Evolutionary conservation across 2,888 invertebrate species (phyloP).

Genomic region (Axea sp.): DNA sequence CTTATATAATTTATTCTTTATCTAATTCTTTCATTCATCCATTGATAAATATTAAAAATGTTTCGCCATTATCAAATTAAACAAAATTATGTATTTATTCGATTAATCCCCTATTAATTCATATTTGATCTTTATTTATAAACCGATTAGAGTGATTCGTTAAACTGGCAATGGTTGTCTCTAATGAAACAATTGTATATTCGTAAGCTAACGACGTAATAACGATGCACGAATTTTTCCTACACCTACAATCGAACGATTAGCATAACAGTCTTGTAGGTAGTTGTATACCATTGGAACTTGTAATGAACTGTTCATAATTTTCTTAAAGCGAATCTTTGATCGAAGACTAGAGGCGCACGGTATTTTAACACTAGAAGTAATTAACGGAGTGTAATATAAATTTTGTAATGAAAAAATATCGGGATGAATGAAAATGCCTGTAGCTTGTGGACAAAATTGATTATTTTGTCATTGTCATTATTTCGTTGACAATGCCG

Average conservation of each 20-base stretch:
- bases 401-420: slow-evolving; percentile 40
- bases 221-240: slow-evolving; percentile 67
- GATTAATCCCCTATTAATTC: too few relatives aligned
- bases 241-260: slow-evolving; percentile 65
- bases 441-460: slow-evolving; percentile 21
- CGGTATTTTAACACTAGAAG: slow-evolving; percentile 54
- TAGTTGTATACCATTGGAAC: slow-evolving; percentile 66
- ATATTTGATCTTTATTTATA: too few relatives aligned
- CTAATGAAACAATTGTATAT: slow-evolving; percentile 50
- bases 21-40: too few relatives aligned
- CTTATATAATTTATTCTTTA: too few relatives aligned
- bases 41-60: too few relatives aligned
- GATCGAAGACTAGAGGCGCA: slow-evolving; percentile 48
- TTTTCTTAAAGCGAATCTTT: slow-evolving; percentile 40
- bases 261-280: slow-evolving; percentile 67
- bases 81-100: too few relatives aligned
- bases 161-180: slow-evolving; percentile 8
- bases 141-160: too few relatives aligned
- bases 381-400: slow-evolving; percentile 44
- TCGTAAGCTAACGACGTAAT: slow-evolving; percentile 60
- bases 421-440: slow-evolving; percentile 12
- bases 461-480: too few relatives aligned
- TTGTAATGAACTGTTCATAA: slow-evolving; percentile 63
- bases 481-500: not conserved
- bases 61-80: too few relatives aligned